Evolutionary conservation across 2,888 invertebrate genomes (phyloP).

Genomic region (Tiliacea citrago): DNA sequence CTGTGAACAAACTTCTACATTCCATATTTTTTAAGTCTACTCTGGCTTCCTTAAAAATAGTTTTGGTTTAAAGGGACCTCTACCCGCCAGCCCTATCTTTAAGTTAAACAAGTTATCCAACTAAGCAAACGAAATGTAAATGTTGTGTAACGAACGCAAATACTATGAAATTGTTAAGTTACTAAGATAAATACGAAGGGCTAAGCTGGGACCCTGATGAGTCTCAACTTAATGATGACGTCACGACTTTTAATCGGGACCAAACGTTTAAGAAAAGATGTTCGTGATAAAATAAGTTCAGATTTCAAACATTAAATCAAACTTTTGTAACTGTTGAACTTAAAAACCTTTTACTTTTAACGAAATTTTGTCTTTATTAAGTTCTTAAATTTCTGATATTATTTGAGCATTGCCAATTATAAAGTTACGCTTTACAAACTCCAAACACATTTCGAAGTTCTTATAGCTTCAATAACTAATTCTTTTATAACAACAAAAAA

Average conservation of each 20-base stretch:
- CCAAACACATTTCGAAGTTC: conserved; percentile 22
- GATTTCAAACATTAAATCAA: conserved; percentile 5
- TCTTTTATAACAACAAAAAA: conserved; percentile 48
- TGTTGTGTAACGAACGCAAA: conserved; percentile 78
- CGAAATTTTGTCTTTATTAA: conserved; percentile 1
- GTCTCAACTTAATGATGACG: conserved; percentile 53
- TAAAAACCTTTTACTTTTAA: conserved; percentile 12
- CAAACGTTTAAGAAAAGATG: conserved; percentile 24
- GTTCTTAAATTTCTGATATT: conserved; percentile 13
- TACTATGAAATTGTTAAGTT: conserved; percentile 80
- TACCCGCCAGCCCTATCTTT: conserved; percentile 60
- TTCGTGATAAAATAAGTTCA: conserved; percentile 16
- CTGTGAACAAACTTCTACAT: too few relatives aligned
- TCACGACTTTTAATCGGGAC: conserved; percentile 63
- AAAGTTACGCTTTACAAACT: conserved; percentile 22
- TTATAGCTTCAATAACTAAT: conserved; percentile 36
- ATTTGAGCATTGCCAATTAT: conserved; percentile 42
- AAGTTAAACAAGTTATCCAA: conserved; percentile 75
- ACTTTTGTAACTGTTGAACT: neutral
- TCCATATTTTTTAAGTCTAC: neutral
- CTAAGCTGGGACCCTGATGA: conserved; percentile 62
- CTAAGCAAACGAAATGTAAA: conserved; percentile 77
- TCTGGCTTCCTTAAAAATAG: too few relatives aligned
- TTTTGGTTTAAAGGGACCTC: neutral
- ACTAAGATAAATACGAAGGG: conserved; percentile 78